Percentiles rank a stretch among this genome's conserved stretches.
Conservation (phyloP, 2,888 invertebrate species). For the Alcis repandata region DNA sequence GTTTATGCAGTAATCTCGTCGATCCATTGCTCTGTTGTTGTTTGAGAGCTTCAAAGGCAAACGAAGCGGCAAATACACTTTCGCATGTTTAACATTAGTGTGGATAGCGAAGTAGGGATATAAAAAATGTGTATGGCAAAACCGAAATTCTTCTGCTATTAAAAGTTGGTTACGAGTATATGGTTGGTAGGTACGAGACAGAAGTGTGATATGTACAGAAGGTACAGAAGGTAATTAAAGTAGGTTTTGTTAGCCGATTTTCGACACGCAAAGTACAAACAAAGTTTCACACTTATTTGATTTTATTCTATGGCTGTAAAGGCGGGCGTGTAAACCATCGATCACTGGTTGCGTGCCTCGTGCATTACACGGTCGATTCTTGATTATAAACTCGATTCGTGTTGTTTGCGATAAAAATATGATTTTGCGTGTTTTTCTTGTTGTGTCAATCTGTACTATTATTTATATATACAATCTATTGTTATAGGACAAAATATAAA, state of each 20-base stretch:
- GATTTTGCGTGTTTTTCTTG: conserved; percentile 11
- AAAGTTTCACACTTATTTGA: background rate
- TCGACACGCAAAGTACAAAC: background rate
- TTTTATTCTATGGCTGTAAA: conserved; percentile 2
- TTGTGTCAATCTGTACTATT: conserved; percentile 2
- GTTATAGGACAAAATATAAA: background rate
- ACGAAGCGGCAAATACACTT: too few relatives aligned
- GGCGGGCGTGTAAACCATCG: conserved; percentile 36
- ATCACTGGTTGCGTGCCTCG: conserved; percentile 56
- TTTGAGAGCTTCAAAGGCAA: too few relatives aligned
- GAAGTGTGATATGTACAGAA: background rate
- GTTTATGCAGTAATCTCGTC: too few relatives aligned
- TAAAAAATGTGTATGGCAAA: too few relatives aligned
- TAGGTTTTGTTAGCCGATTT: background rate
- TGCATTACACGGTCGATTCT: conserved; percentile 53
- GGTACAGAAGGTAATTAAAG: background rate
- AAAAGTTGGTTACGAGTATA: too few relatives aligned
- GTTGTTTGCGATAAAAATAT: conserved; percentile 29
- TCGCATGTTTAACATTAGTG: too few relatives aligned
- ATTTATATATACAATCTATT: conserved; percentile 7
- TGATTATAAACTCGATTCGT: conserved; percentile 40
- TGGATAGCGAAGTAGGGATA: too few relatives aligned
- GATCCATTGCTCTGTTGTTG: too few relatives aligned
- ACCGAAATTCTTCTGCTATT: too few relatives aligned
- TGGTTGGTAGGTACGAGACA: background rate